Conservation (phyloP, 2,797 vertebrate genomes). For the Prionace glauca region DNA sequence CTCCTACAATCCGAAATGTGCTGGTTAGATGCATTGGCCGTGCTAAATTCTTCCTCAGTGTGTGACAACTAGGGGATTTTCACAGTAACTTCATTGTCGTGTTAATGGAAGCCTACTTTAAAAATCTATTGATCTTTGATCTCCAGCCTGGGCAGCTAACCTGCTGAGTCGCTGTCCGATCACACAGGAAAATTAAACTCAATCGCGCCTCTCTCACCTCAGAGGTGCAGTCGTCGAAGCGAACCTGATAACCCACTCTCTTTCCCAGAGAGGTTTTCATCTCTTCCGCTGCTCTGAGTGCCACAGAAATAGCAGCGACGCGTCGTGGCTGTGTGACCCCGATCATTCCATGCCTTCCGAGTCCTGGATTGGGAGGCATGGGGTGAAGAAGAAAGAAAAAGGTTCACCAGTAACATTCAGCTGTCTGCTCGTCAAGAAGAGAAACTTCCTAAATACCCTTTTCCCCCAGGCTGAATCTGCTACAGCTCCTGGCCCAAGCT, state of each 20-base stretch:
- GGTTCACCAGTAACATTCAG: neutral
- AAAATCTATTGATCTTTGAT: too few relatives aligned
- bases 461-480: neutral
- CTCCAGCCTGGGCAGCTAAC: too few relatives aligned
- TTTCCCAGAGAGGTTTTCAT: slow-evolving; percentile 71
- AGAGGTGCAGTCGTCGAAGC: slow-evolving; percentile 85
- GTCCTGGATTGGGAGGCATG: slow-evolving; percentile 56
- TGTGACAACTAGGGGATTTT: too few relatives aligned
- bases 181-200: neutral
- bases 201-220: slow-evolving; percentile 60
- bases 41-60: too few relatives aligned
- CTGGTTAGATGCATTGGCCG: too few relatives aligned
- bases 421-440: neutral
- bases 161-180: neutral
- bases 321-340: slow-evolving; percentile 85
- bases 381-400: neutral
- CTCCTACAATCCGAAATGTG: too few relatives aligned
- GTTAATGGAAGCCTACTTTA: neutral
- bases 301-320: slow-evolving; percentile 89
- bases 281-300: slow-evolving; percentile 86
- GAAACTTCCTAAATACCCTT: neutral
- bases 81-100: too few relatives aligned
- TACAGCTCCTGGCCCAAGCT: neutral
- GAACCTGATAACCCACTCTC: slow-evolving; percentile 88
- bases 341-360: slow-evolving; percentile 71